Evolutionary conservation across 2,888 invertebrate genomes (phyloP), one percentile per base, ranked within the genome.

Genomic region (Sipha maydis): DNA sequence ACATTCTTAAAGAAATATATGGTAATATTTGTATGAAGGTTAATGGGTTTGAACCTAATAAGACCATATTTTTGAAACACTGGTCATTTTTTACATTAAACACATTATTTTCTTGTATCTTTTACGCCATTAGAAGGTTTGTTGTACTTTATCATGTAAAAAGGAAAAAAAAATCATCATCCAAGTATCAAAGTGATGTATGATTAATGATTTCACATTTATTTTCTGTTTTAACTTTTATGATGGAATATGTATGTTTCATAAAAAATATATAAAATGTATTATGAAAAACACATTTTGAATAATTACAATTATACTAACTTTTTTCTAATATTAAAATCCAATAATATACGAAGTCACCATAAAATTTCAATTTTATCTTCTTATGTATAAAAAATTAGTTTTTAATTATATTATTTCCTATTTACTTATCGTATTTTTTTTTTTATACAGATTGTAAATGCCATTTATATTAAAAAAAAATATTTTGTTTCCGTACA

Each of bases 21-120:
- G 34, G 28, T 61, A 34, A 48, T 79, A 28, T 79, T 54, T 79
- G 14, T 61, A 38, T 61, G 34, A 34, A 79, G 56, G 56, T 79
- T 79, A 61, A 79, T 61, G 56, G 79, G 21, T 38, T 25, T 61
- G 31, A 79, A 56, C 79, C 56, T 79, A 61, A 34, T 79, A 79
- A 61, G 31, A 28, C 34, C 54, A 61, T 61, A 14, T 79, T 79
- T 61, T 61, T 61, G 61, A 48, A 79, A 25, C 38, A 38, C 79
- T 79, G 28, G 56, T 28, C 28, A 34, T n/a, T 79, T 79, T 79
- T 79, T 61, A 79, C 38, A 61, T 79, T 61, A 79, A 61, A n/a
- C 61, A 61, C 56, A 34, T 61, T 28, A 8, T 77, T 77, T 77
- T 77, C 41, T 77, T 17, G 48, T 77, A 41, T 77, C 77, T 41